Percentiles rank a stretch among this genome's conserved stretches.
phyloP scores from a whole-genome alignment of 2,113 vertebrate species.

The Neotoma lepida region DNA sequence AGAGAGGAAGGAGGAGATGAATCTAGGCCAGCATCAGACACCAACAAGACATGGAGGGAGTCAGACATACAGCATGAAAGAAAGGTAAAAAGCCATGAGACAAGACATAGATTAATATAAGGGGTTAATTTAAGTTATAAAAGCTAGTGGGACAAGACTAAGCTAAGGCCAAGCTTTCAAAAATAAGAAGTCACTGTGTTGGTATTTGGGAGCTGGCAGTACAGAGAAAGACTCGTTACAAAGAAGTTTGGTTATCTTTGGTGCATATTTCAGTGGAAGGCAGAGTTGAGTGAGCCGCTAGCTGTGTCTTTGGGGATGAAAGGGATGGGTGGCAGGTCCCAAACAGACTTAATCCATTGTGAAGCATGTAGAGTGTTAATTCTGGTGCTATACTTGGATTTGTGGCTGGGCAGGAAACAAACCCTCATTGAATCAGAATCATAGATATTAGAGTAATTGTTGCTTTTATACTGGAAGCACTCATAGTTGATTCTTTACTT shows the following conservation, averaged over 20 bases:
- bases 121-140: background rate
- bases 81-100: background rate
- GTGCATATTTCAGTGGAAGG: background rate
- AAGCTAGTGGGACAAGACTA: background rate
- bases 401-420: background rate
- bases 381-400: constrained; percentile 1
- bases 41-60: background rate
- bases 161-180: background rate
- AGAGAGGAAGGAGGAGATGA: background rate
- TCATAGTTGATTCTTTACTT: background rate
- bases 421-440: background rate
- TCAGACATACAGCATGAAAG: background rate
- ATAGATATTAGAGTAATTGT: constrained; percentile 37
- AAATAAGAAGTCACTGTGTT: background rate
- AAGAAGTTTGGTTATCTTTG: constrained; percentile 23
- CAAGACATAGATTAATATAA: background rate
- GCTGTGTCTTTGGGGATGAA: background rate
- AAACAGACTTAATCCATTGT: background rate
- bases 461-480: background rate
- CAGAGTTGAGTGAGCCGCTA: background rate
- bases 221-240: background rate
- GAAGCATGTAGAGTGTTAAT: background rate
- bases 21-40: background rate
- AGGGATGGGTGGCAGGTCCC: background rate
- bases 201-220: background rate